phyloP scores from a whole-genome alignment of 2,113 vertebrate genomes.

The Arizona elegans region DNA sequence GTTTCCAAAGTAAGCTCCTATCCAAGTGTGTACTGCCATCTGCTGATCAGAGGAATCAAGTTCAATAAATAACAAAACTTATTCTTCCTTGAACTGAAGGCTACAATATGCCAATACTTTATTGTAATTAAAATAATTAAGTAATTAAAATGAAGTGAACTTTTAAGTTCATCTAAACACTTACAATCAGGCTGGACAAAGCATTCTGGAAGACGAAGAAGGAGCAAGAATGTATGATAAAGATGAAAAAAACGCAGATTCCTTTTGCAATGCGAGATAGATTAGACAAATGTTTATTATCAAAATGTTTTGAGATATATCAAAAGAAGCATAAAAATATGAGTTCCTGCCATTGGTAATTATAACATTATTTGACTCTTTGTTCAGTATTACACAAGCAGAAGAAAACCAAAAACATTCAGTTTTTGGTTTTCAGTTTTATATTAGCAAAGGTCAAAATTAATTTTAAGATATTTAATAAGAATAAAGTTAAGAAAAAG shows the following conservation, averaged over 20 bases:
- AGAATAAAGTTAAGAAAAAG: background rate
- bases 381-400: background rate
- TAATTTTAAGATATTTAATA: background rate
- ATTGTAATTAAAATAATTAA: background rate
- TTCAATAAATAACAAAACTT: background rate
- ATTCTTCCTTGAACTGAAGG: background rate
- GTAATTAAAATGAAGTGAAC: background rate
- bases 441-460: background rate
- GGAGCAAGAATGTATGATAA: background rate
- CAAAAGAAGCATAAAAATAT: background rate
- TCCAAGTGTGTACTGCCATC: conserved; percentile 60
- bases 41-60: conserved; percentile 52
- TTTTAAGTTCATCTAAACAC: background rate
- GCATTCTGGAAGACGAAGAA: background rate
- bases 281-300: background rate
- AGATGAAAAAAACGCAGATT: background rate
- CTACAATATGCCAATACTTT: background rate
- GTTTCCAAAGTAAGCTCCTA: background rate
- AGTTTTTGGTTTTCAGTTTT: background rate
- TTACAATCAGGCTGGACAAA: background rate
- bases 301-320: background rate
- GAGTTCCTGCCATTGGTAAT: background rate
- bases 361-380: background rate
- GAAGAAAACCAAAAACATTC: background rate
- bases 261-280: background rate